Evolutionary conservation across 2,113 vertebrate species (phyloP).

Genomic region (Mormyrus iriodes): DNA sequence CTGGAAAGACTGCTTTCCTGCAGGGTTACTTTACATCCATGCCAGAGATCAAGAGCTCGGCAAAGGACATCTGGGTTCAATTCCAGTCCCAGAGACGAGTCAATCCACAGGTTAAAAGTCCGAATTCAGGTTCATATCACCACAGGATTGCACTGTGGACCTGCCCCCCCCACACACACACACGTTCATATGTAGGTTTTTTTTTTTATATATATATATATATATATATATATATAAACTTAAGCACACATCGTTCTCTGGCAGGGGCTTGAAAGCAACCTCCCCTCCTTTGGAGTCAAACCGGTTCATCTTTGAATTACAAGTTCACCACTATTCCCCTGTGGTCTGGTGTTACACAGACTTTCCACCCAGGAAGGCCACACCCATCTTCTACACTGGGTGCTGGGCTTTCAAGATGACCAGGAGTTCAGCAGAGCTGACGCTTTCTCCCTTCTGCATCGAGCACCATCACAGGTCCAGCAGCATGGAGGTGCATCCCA

Average conservation of each 20-base stretch:
- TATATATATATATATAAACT: background rate
- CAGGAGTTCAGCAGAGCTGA: background rate
- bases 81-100: background rate
- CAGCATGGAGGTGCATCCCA: background rate
- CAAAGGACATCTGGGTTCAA: background rate
- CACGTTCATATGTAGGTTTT: background rate
- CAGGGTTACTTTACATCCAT: background rate
- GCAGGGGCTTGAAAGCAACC: background rate
- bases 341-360: background rate
- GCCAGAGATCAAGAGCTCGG: background rate
- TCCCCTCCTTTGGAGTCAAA: background rate
- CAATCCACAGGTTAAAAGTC: background rate
- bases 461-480: background rate
- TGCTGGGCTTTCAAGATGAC: background rate
- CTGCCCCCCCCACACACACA: background rate
- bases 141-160: background rate
- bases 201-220: background rate
- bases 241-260: background rate
- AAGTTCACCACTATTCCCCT: too few species aligned
- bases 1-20: background rate
- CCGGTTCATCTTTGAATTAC: background rate
- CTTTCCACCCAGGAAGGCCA: background rate
- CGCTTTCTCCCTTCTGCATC: background rate
- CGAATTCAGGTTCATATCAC: background rate
- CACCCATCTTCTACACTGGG: background rate